Conservation (phyloP, 1,140 invertebrate species). For the Lasaia peninsularis region DNA sequence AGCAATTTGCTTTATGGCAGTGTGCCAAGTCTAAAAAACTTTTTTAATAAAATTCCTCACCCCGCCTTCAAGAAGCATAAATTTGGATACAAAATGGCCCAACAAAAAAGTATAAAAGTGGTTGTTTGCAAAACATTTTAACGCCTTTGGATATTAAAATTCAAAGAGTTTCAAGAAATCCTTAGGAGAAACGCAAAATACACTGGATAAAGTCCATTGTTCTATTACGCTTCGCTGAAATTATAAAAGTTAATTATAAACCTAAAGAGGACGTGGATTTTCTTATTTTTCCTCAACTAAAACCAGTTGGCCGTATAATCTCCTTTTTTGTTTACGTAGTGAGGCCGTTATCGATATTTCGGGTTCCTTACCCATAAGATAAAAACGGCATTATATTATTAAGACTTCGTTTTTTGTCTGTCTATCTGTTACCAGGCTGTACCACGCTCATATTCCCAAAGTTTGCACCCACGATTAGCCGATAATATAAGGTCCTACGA, state of each 20-base stretch:
- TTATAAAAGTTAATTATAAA: conserved; percentile 8
- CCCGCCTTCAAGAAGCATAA: conserved; percentile 3
- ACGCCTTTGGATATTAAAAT: conserved; percentile 6
- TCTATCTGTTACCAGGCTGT: too few relatives aligned
- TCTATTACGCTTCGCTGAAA: not conserved
- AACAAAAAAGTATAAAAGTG: conserved; percentile 1
- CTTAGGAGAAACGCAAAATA: not conserved
- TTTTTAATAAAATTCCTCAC: conserved; percentile 7
- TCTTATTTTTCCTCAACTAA: not conserved
- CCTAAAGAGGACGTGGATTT: not conserved
- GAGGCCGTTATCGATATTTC: too few relatives aligned
- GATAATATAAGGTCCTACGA: too few relatives aligned
- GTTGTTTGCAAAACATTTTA: not conserved
- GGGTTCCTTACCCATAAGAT: too few relatives aligned
- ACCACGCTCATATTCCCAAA: too few relatives aligned
- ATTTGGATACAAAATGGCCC: conserved; percentile 3
- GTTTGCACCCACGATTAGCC: too few relatives aligned
- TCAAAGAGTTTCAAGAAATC: conserved; percentile 1
- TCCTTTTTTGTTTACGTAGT: too few relatives aligned
- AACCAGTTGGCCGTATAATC: too few relatives aligned
- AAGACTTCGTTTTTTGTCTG: too few relatives aligned
- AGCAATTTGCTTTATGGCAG: not conserved
- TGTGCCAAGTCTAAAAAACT: not conserved
- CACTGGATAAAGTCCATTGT: not conserved
- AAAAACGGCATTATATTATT: too few relatives aligned